Evolutionary conservation across 2,888 invertebrate genomes (phyloP), one percentile per base, ranked within the genome.

Genomic region (Eudasyphora cyanicolor): DNA sequence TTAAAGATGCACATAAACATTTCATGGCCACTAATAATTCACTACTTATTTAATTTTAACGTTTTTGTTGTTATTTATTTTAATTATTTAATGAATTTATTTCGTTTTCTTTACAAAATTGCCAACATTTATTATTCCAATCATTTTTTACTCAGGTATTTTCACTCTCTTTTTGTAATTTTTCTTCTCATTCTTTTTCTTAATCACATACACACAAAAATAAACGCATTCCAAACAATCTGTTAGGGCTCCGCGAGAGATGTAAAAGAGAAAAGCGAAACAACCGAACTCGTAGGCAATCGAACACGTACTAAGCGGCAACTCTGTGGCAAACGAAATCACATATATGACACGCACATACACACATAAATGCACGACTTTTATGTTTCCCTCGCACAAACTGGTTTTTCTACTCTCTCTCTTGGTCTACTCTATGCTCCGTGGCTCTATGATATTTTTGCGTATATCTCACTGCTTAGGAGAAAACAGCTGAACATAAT

Each of bases 301-400:
- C 85, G 79, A 82, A 86, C 82, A 82, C 81, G 75, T 81, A 87
- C 87, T 87, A 84, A 76, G 82, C 79, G 82, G 79, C 85, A 84
- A 86, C 85, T 85, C 84, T 85, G 62, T 71, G 21, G 67, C 29
- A 70, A 73, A 49, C 64, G 24, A 21, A 74, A 35, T 35, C 77
- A 79, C 57, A 54, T 71, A 71, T 42, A 45, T 79, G 0, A 45
- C 32, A 35, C 62, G 67, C 76, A 24, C 67, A 64, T 38, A n/a
- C 60, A 42, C 38, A 17, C 62, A 21, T 24, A 57, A 57, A 12
- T 12, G 60, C n/a, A 14, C 27, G 29, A 4, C 4, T 32, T 2
- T 21, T 21, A 35, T 62, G n/a, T 1, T 29, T 70, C 19, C 64
- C 70, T 73, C 76, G 74, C 57, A 29, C 1, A 77, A 86, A 86